A percentile compares a stretch with the other conserved stretches of the same genome.
Conservation (phyloP, 2,888 invertebrate species). For the Linnaemya vulpina region DNA sequence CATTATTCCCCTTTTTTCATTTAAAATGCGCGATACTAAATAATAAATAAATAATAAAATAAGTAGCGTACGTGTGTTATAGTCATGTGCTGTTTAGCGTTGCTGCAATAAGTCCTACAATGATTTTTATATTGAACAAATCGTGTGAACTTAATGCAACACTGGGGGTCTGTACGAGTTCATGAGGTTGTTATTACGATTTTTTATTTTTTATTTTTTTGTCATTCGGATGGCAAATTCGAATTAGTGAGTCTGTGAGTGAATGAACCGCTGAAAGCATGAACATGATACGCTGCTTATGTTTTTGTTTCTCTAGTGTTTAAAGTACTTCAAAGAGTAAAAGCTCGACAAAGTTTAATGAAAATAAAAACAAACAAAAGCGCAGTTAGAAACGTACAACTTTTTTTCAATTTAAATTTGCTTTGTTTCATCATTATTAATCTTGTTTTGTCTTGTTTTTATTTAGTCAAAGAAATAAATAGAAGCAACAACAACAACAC, state of each 20-base stretch:
- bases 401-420: slow-evolving; percentile 32
- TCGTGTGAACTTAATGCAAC: slow-evolving; percentile 72
- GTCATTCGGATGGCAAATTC: slow-evolving; percentile 46
- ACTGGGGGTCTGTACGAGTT: slow-evolving; percentile 64
- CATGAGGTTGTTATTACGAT: slow-evolving; percentile 56
- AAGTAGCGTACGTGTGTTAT: slow-evolving; percentile 41
- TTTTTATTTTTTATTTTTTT: slow-evolving; percentile 48
- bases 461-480: slow-evolving; percentile 61
- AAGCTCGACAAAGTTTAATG: slow-evolving; percentile 55
- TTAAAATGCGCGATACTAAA: slow-evolving; percentile 15
- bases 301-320: slow-evolving; percentile 63
- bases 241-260: slow-evolving; percentile 22
- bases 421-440: slow-evolving; percentile 48
- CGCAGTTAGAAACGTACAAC: slow-evolving; percentile 73
- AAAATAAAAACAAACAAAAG: slow-evolving; percentile 74
- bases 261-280: slow-evolving; percentile 22
- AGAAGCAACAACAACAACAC: slow-evolving; percentile 46
- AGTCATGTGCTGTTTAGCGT: not conserved
- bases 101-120: slow-evolving; percentile 62
- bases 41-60: slow-evolving; percentile 49
- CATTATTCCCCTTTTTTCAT: not conserved
- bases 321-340: slow-evolving; percentile 47
- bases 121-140: slow-evolving; percentile 65
- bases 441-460: slow-evolving; percentile 61
- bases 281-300: slow-evolving; percentile 59